A percentile compares a stretch with the other conserved stretches of the same genome.
phyloP scores from a whole-genome alignment of 2,113 vertebrate genomes.

The Mus spicilegus region DNA sequence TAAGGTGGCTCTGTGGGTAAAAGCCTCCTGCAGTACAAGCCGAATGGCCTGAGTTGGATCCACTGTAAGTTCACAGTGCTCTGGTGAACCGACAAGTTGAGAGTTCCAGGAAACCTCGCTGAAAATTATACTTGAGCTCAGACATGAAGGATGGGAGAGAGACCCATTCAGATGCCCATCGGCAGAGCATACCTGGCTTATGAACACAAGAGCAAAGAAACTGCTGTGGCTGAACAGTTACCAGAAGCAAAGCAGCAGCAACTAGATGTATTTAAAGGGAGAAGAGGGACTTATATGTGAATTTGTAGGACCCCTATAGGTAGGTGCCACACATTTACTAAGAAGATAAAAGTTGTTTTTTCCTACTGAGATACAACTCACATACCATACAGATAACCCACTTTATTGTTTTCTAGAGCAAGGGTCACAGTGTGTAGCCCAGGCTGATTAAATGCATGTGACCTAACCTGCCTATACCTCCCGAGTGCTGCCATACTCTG shows the following conservation, averaged over 20 bases:
- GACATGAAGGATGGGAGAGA: not conserved
- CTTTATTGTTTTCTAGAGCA: not conserved
- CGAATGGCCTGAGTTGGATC: not conserved
- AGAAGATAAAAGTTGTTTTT: not conserved
- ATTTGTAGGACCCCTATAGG: not conserved
- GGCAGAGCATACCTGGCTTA: not conserved
- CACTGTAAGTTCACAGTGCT: not conserved
- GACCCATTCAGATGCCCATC: not conserved
- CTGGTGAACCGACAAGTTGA: not conserved
- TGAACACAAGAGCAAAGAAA: not conserved
- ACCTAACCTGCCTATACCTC: not conserved
- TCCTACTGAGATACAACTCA: constrained; percentile 15
- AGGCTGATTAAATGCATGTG: not conserved
- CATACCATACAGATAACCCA: not conserved
- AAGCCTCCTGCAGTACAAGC: not conserved
- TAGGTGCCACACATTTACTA: not conserved
- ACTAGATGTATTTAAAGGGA: not conserved
- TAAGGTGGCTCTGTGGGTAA: too few species aligned
- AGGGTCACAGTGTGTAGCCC: too few species aligned
- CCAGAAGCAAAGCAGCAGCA: not conserved
- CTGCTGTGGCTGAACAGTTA: not conserved
- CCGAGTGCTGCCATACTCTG: not conserved
- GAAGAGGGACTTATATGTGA: not conserved
- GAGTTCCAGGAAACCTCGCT: not conserved
- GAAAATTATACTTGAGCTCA: not conserved